phyloP scores from a whole-genome alignment of 2,797 vertebrate species.

The Clarias pachynema region DNA sequence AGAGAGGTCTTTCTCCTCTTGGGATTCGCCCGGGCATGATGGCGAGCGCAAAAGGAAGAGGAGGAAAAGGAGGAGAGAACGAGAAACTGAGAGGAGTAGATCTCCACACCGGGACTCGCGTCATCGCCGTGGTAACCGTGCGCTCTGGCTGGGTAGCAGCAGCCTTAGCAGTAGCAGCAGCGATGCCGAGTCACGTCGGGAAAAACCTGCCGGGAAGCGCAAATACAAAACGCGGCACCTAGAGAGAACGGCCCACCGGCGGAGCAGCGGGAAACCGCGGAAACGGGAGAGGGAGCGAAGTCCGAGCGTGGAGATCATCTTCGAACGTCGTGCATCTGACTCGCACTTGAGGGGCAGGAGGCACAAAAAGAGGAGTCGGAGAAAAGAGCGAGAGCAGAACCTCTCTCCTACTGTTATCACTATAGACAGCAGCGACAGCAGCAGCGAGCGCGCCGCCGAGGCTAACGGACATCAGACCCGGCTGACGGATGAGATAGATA shows the following conservation, averaged over 20 bases:
- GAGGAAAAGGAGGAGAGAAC: conserved; percentile 65
- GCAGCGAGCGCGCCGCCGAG: conserved; percentile 59
- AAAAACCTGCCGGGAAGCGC: conserved; percentile 87
- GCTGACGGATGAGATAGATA: neutral
- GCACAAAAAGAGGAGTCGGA: conserved; percentile 86
- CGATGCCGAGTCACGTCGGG: conserved; percentile 64
- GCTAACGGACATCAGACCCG: neutral
- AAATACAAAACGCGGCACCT: conserved; percentile 95
- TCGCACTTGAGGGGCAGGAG: conserved; percentile 80
- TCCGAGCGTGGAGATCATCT: conserved; percentile 84
- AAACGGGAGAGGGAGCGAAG: conserved; percentile 74
- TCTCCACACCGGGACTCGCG: conserved; percentile 55
- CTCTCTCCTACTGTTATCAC: conserved; percentile 82
- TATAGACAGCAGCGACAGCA: conserved; percentile 77
- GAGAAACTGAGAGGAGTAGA: conserved; percentile 62
- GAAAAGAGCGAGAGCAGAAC: conserved; percentile 57
- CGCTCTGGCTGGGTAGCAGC: conserved; percentile 30
- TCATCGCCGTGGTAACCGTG: conserved; percentile 43
- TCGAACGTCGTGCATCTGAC: conserved; percentile 66
- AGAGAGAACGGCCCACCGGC: conserved; percentile 66
- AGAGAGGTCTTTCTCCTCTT: conserved; percentile 15
- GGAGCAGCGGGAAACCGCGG: conserved; percentile 61
- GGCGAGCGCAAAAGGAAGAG: conserved; percentile 59
- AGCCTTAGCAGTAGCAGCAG: conserved; percentile 58
- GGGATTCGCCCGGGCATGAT: conserved; percentile 11